These are phyloP conservation scores for Magallana nippona DNA, from an alignment of 2,888 invertebrate genomes.

Conservation along the genomic window DNA sequence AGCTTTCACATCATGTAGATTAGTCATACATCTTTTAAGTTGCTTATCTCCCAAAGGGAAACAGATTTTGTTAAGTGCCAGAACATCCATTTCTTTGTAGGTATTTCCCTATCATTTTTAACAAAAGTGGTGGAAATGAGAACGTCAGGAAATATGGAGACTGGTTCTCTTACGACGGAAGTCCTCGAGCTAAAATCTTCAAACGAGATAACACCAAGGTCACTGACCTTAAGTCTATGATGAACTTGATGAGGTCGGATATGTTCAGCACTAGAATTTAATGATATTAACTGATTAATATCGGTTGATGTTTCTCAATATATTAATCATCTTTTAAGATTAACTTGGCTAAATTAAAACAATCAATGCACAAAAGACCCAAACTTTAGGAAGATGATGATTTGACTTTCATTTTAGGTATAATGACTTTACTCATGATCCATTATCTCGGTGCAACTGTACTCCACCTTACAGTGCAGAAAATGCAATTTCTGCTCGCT, in stretches of 20 bases:
- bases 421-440: slow-evolving; percentile 87
- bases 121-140: slow-evolving; percentile 84
- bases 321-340: too few relatives aligned
- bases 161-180: slow-evolving; percentile 85
- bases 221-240: slow-evolving; percentile 83
- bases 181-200: slow-evolving; percentile 85
- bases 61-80: background rate
- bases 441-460: slow-evolving; percentile 85
- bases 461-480: slow-evolving; percentile 86
- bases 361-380: too few relatives aligned
- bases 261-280: too few relatives aligned
- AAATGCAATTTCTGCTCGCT: slow-evolving; percentile 86
- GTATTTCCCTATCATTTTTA: slow-evolving; percentile 84
- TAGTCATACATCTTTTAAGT: too few relatives aligned
- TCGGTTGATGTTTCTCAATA: too few relatives aligned
- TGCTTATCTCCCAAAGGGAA: too few relatives aligned
- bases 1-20: background rate
- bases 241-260: slow-evolving; percentile 81
- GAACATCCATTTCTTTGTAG: slow-evolving; percentile 60
- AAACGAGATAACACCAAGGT: slow-evolving; percentile 83
- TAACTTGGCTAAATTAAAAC: too few relatives aligned
- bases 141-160: slow-evolving; percentile 83
- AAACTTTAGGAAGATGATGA: too few relatives aligned
- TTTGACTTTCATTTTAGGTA: slow-evolving; percentile 81
- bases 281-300: too few relatives aligned